These are phyloP conservation scores for Myiozetetes cayanensis DNA, from an alignment of 2,113 vertebrate genomes.

Conservation along the genomic window DNA sequence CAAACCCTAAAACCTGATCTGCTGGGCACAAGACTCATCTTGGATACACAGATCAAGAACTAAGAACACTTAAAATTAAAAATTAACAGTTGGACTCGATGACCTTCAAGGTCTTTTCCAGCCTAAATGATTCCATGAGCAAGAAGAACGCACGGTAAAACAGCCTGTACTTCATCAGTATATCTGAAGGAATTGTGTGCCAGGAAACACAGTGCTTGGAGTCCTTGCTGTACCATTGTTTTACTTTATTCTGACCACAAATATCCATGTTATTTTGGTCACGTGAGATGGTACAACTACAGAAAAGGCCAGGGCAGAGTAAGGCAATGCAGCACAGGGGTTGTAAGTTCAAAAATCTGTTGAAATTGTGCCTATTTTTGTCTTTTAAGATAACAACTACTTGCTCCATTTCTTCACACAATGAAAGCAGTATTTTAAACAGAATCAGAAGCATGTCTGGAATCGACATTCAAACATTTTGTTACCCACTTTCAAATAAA, in stretches of 20 bases:
- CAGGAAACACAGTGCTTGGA: not conserved
- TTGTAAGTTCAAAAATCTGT: not conserved
- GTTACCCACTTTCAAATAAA: not conserved
- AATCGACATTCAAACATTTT: not conserved
- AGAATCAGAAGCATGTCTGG: not conserved
- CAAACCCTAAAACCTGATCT: not conserved
- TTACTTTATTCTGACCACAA: not conserved
- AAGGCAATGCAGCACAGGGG: not conserved
- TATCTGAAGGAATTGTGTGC: not conserved
- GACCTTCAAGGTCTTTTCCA: not conserved
- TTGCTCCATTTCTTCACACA: not conserved
- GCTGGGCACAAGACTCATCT: not conserved
- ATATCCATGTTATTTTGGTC: not conserved
- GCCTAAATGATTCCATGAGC: not conserved
- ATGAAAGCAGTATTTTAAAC: not conserved
- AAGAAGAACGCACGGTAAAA: not conserved
- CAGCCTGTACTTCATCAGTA: rapidly evolving
- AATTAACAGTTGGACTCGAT: not conserved
- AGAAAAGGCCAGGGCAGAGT: not conserved
- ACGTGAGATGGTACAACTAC: not conserved
- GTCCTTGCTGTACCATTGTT: not conserved
- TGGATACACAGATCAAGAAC: not conserved
- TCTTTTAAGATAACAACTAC: not conserved
- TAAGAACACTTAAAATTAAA: not conserved
- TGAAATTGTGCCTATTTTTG: not conserved